A percentile compares a stretch with the other conserved stretches of the same genome.
These are phyloP conservation scores for Aphaenogaster ashmeadi DNA, from an alignment of 1,140 invertebrate species.

Conservation along the genomic window DNA sequence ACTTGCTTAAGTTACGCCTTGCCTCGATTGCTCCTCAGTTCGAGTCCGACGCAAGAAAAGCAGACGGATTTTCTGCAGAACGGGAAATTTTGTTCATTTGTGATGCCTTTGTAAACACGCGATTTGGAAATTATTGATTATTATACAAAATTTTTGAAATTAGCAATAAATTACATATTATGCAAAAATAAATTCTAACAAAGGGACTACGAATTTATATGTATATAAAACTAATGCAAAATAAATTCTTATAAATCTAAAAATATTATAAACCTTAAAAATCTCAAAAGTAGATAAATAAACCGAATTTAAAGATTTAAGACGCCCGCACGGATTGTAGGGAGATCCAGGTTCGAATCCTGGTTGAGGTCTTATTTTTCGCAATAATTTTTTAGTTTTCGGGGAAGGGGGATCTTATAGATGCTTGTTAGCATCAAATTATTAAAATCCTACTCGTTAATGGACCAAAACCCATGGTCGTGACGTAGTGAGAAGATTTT, in stretches of 20 bases:
- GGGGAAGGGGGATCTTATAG: too few species aligned
- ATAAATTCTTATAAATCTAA: neutral
- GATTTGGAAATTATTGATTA: neutral
- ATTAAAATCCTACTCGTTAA: too few species aligned
- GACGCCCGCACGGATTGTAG: too few species aligned
- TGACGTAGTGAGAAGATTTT: too few species aligned
- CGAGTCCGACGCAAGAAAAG: neutral
- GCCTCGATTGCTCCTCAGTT: neutral
- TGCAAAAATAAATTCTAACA: neutral
- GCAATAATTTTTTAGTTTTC: too few species aligned
- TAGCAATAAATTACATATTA: neutral
- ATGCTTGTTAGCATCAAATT: too few species aligned
- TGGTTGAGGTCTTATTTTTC: too few species aligned
- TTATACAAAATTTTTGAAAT: neutral
- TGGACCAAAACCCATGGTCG: too few species aligned
- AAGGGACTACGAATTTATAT: neutral
- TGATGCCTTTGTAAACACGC: neutral
- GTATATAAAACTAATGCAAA: neutral
- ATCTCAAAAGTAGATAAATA: neutral
- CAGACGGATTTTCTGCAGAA: neutral
- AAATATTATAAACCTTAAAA: neutral
- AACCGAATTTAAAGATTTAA: neutral
- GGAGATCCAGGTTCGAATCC: too few species aligned
- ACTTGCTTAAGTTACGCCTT: slow-evolving; percentile 22
- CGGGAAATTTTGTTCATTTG: neutral